These are phyloP conservation scores for Dromas ardeola DNA, from an alignment of 2,113 vertebrate species.

Conservation along the genomic window DNA sequence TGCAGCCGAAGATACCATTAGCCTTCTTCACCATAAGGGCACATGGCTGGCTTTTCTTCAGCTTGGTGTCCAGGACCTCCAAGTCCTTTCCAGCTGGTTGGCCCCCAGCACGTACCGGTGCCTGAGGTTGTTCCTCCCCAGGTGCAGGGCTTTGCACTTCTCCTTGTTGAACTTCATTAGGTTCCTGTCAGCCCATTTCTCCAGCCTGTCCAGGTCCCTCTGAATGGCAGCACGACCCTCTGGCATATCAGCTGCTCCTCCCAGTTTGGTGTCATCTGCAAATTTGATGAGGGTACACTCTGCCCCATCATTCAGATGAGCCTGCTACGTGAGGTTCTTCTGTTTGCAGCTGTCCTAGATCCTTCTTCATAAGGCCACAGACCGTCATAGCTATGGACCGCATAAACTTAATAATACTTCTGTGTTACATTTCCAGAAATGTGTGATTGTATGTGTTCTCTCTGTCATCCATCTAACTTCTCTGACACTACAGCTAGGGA, in stretches of 20 bases:
- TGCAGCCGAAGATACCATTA: not conserved
- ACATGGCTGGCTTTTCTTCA: not conserved
- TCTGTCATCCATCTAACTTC: not conserved
- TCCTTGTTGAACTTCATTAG: not conserved
- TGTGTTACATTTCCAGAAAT: not conserved
- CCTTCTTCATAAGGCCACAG: not conserved
- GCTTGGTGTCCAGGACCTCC: not conserved
- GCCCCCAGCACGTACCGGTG: not conserved
- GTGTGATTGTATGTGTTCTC: not conserved
- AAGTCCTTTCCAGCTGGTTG: not conserved
- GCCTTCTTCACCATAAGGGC: not conserved
- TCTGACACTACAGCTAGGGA: not conserved
- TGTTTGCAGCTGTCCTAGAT: not conserved
- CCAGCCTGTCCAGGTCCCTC: not conserved
- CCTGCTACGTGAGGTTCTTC: not conserved
- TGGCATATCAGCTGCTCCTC: not conserved
- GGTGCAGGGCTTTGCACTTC: accelerated
- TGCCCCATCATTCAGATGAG: not conserved
- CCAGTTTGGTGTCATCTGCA: not conserved
- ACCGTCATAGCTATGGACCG: not conserved
- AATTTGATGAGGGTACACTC: not conserved
- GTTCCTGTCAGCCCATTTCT: not conserved
- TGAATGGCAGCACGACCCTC: not conserved
- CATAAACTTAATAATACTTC: not conserved
- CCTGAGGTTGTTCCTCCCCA: not conserved